Conservation (phyloP, 2,888 invertebrate species). For the Cerceris rybyensis region DNA sequence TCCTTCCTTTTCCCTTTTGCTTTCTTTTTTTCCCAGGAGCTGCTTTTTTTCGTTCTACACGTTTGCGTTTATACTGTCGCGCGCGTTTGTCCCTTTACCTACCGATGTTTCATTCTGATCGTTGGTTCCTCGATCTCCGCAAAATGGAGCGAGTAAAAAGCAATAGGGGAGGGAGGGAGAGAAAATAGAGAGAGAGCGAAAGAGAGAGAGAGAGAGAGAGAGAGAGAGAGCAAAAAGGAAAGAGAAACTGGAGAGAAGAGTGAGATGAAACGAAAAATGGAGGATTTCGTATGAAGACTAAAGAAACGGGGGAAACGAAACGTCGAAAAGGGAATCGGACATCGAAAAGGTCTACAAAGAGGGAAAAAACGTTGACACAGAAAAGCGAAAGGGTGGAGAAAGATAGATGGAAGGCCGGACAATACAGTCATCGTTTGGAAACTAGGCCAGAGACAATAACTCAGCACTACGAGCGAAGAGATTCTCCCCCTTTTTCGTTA, state of each 20-base stretch:
- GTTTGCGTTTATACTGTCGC: slow-evolving; percentile 7
- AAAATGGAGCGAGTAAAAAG: slow-evolving; percentile 7
- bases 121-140: slow-evolving; percentile 17
- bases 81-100: slow-evolving; percentile 1
- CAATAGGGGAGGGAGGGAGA: neutral
- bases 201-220: slow-evolving; percentile 1
- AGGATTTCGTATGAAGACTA: slow-evolving; percentile 31
- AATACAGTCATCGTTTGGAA: slow-evolving; percentile 56
- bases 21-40: neutral
- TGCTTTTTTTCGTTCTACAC: slow-evolving; percentile 21
- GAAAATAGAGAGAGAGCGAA: neutral
- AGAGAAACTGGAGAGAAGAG: neutral
- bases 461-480: slow-evolving; percentile 15
- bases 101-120: slow-evolving; percentile 36
- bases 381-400: neutral
- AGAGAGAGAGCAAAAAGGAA: neutral
- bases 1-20: slow-evolving; percentile 8
- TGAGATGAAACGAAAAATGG: slow-evolving; percentile 28
- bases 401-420: slow-evolving; percentile 28
- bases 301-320: slow-evolving; percentile 43
- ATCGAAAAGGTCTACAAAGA: slow-evolving; percentile 53
- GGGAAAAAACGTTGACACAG: slow-evolving; percentile 27
- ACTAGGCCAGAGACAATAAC: slow-evolving; percentile 58
- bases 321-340: slow-evolving; percentile 60
- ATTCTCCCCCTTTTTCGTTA: slow-evolving; percentile 27